Conservation (phyloP, 2,888 invertebrate species). For the Hirtodrosophila alboralis region DNA sequence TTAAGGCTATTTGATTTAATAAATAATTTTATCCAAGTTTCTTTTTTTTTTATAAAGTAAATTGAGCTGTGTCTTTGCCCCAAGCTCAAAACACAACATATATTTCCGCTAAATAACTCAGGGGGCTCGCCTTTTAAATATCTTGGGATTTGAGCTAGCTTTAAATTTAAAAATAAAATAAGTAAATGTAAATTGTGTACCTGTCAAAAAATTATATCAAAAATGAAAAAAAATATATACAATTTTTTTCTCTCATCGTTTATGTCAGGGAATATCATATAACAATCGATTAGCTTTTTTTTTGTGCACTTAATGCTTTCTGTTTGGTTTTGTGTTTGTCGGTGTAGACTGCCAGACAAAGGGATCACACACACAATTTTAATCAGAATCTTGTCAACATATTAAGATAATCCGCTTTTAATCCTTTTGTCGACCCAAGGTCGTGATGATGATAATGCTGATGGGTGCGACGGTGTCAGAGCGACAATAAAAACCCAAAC, state of each 20-base stretch:
- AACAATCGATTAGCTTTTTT: conserved; percentile 30
- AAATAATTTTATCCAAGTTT: conserved; percentile 11
- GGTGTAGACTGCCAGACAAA: conserved; percentile 22
- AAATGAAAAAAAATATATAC: too few relatives aligned
- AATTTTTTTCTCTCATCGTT: background rate
- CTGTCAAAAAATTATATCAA: too few relatives aligned
- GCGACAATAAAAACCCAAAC: conserved; percentile 54
- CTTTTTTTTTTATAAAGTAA: conserved; percentile 21
- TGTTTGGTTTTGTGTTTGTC: conserved; percentile 22
- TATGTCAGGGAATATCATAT: conserved; percentile 16
- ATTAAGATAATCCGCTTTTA: conserved; percentile 79
- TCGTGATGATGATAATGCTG: conserved; percentile 50
- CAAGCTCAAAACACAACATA: background rate
- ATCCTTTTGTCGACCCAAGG: conserved; percentile 78
- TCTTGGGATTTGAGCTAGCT: too few relatives aligned
- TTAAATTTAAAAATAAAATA: too few relatives aligned
- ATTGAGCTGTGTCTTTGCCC: conserved; percentile 2
- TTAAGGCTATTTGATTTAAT: conserved; percentile 51
- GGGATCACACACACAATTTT: conserved; percentile 44
- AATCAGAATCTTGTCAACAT: conserved; percentile 78
- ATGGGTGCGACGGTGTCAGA: conserved; percentile 42
- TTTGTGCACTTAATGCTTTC: background rate
- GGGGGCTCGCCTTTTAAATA: too few relatives aligned
- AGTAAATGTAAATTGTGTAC: too few relatives aligned
- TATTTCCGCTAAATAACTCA: too few relatives aligned